Evolutionary conservation across 2,888 invertebrate genomes (phyloP), one percentile per base, ranked within the genome.

Genomic region (Clanis bilineata): DNA sequence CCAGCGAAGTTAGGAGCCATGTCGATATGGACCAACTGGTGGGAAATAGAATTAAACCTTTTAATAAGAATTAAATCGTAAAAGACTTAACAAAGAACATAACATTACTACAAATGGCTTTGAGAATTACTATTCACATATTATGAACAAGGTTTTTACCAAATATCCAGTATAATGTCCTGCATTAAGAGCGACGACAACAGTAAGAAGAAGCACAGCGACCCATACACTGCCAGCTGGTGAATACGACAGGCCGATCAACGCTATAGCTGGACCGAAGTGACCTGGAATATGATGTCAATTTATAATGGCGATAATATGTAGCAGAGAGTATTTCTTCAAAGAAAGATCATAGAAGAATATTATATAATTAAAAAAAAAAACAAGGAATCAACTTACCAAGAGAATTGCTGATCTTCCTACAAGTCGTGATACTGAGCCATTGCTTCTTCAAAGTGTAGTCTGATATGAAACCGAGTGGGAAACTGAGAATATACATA

Each of bases 1-100:
- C 97, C 97, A 0, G 96, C 95, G 76, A 95, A 96, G 78, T 96
- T 96, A 0, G 97, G 96, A 4, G 97, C 95, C 75, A 97, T 93
- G 83, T 97, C 97, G 62, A 97, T 95, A 73, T 96, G 96, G 70
- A 96, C 97, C 28, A 94, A 93, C 92, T 94, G 94, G n/a, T n/a
- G n/a, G n/a, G n/a, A n/a, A n/a, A n/a, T n/a, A n/a, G n/a, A n/a
- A n/a, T n/a, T n/a, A n/a, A n/a, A n/a, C n/a, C n/a, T n/a, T n/a
- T n/a, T n/a, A n/a, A n/a, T n/a, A n/a, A n/a, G n/a, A n/a, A n/a
- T n/a, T n/a, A n/a, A n/a, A 36, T 36, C 25, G 1, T 6, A 36
- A 36, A 12, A 36, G 1, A 32, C 25, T 25, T 25, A 25, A 4
- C 6, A 25, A 4, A 25, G 3, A 6, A 25, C 25, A 18, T 1